Percentiles rank a stretch among this genome's conserved stretches.
Evolutionary conservation across 2,888 invertebrate species (phyloP).

Genomic region (Ophonus ardosiacus): DNA sequence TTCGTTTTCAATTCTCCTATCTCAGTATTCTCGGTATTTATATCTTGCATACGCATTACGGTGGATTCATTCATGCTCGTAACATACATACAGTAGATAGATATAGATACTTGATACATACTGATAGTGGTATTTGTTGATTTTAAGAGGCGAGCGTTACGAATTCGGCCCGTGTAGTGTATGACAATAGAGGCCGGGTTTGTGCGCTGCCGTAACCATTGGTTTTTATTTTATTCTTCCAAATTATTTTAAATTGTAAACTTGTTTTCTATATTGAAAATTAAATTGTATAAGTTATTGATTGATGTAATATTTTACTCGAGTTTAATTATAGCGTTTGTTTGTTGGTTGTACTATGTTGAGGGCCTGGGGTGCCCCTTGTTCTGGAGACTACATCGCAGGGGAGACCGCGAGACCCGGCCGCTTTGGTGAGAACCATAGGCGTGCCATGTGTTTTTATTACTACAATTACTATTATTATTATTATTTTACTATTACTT

Average conservation of each 20-base stretch:
- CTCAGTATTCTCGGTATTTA: conserved; percentile 58
- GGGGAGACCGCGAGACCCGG: conserved; percentile 70
- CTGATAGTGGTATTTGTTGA: conserved; percentile 63
- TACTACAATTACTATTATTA: conserved; percentile 62
- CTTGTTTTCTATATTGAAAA: conserved; percentile 68
- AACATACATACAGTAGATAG: background rate
- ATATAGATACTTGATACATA: conserved; percentile 59
- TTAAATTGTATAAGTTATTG: conserved; percentile 74
- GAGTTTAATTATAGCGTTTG: conserved; percentile 60
- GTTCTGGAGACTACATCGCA: conserved; percentile 73
- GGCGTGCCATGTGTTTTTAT: conserved; percentile 62
- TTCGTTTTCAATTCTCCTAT: conserved; percentile 59
- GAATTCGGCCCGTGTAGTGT: background rate
- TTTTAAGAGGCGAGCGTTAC: conserved; percentile 42
- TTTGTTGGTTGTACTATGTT: conserved; percentile 64
- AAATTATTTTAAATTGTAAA: conserved; percentile 59
- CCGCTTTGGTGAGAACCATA: conserved; percentile 9
- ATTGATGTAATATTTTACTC: conserved; percentile 68
- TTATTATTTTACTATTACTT: conserved; percentile 62
- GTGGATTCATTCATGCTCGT: no score
- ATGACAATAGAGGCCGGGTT: background rate
- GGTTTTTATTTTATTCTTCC: conserved; percentile 58
- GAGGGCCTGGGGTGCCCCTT: conserved; percentile 69
- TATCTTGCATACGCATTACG: conserved; percentile 31
- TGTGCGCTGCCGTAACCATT: conserved; percentile 30